Conservation (phyloP, 2,113 vertebrate species). For the Tychaedon coryphoeus region DNA sequence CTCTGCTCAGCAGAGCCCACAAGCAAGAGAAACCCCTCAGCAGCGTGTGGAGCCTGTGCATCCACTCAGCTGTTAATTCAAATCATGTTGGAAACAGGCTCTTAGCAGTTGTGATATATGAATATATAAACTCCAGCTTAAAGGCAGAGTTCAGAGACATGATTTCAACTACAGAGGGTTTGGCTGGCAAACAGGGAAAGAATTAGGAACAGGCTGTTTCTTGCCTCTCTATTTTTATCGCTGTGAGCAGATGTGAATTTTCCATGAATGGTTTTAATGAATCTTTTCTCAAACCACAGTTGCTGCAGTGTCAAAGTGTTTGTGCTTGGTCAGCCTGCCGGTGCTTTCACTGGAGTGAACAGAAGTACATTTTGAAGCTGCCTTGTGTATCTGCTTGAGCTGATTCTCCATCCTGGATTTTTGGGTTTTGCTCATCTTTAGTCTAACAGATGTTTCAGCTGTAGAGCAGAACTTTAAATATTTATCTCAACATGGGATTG, state of each 20-base stretch:
- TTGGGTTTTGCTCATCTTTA: neutral
- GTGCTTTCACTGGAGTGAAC: neutral
- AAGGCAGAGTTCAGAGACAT: neutral
- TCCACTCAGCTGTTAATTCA: neutral
- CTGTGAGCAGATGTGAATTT: conserved; percentile 16
- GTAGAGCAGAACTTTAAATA: neutral
- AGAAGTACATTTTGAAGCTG: neutral
- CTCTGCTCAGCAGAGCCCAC: neutral
- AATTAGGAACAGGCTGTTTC: neutral
- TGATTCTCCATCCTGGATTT: neutral
- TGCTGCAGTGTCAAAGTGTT: neutral
- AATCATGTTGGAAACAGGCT: neutral
- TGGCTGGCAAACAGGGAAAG: neutral
- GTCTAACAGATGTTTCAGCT: neutral
- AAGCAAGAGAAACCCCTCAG: neutral
- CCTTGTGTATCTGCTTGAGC: neutral
- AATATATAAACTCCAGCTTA: neutral
- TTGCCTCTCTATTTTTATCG: neutral
- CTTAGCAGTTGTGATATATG: neutral
- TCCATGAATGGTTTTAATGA: neutral
- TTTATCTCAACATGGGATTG: neutral
- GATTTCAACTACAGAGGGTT: neutral
- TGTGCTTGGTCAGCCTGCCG: neutral
- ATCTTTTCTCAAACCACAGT: neutral
- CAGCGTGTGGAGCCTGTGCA: neutral